These are phyloP conservation scores for Gouania willdenowi DNA, from an alignment of 2,797 vertebrate genomes.

Conservation along the genomic window DNA sequence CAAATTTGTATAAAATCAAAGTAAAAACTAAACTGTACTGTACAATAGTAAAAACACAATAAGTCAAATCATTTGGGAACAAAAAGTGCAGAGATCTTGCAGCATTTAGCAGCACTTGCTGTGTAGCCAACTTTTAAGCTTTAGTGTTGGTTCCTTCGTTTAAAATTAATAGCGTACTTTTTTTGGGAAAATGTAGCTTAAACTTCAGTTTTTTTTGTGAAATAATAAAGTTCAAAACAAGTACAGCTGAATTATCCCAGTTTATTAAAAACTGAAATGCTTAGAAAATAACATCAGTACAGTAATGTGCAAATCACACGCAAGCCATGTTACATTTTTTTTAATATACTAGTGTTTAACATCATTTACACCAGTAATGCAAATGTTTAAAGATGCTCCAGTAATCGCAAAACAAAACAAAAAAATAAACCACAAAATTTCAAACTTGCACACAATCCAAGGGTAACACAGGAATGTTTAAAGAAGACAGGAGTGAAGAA, in stretches of 20 bases:
- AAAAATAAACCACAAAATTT: conserved; percentile 33
- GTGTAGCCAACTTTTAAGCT: too few relatives aligned
- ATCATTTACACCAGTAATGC: conserved; percentile 27
- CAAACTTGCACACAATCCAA: conserved; percentile 38
- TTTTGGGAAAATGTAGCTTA: too few relatives aligned
- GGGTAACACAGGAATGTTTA: conserved; percentile 42
- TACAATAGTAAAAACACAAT: too few relatives aligned
- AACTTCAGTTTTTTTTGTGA: too few relatives aligned
- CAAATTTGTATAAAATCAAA: too few relatives aligned
- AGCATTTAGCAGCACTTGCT: too few relatives aligned
- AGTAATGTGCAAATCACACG: conserved; percentile 72
- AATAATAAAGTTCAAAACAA: too few relatives aligned
- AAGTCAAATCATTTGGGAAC: too few relatives aligned
- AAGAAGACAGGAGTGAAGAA: conserved; percentile 16
- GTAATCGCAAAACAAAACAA: conserved; percentile 41
- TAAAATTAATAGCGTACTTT: too few relatives aligned
- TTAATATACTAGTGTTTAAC: conserved; percentile 40
- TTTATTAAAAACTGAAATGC: conserved; percentile 76
- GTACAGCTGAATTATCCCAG: conserved; percentile 57
- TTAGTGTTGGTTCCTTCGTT: too few relatives aligned
- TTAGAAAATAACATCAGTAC: conserved; percentile 72
- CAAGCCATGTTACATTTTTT: conserved; percentile 44
- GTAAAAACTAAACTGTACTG: too few relatives aligned
- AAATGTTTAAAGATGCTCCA: conserved; percentile 23
- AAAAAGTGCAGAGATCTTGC: too few relatives aligned